These are phyloP conservation scores for Hydrolagus colliei DNA, from an alignment of 2,797 vertebrate species.

Conservation along the genomic window DNA sequence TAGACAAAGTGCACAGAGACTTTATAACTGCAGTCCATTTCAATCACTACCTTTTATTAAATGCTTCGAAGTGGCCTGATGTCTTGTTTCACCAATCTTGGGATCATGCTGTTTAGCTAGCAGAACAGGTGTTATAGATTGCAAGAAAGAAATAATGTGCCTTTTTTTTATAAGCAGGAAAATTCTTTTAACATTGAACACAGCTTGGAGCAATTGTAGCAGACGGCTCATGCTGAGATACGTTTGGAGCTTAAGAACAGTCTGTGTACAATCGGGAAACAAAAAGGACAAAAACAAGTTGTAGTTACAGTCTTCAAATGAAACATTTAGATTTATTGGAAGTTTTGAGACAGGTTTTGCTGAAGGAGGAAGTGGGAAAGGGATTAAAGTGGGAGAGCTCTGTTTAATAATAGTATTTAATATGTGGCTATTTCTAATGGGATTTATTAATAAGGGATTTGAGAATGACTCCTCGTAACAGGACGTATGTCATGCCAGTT, in stretches of 20 bases:
- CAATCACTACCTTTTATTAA: neutral
- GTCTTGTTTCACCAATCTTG: neutral
- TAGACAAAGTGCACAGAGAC: neutral
- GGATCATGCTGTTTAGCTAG: slow-evolving; percentile 39
- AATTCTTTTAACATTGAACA: slow-evolving; percentile 57
- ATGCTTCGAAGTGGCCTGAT: neutral
- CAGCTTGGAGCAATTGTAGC: slow-evolving; percentile 51
- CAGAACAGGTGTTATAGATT: slow-evolving; percentile 56
- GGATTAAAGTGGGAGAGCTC: slow-evolving; percentile 45
- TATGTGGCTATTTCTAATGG: too few species aligned
- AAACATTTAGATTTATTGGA: slow-evolving; percentile 42
- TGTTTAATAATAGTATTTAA: slow-evolving; percentile 72
- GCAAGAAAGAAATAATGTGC: slow-evolving; percentile 51
- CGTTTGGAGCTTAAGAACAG: slow-evolving; percentile 41
- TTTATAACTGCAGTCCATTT: neutral
- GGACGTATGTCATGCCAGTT: too few species aligned
- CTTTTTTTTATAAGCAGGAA: slow-evolving; percentile 50
- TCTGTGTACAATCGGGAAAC: slow-evolving; percentile 38
- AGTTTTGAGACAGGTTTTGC: slow-evolving; percentile 36
- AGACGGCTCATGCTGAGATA: slow-evolving; percentile 62
- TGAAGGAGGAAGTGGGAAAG: slow-evolving; percentile 43
- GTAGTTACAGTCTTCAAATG: slow-evolving; percentile 42
- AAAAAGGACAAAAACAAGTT: slow-evolving; percentile 46
- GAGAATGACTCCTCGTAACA: too few species aligned
- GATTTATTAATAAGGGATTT: too few species aligned